A percentile compares a stretch with the other conserved stretches of the same genome.
Evolutionary conservation across 2,888 invertebrate genomes (phyloP).

Genomic region (Ellobium chinense): DNA sequence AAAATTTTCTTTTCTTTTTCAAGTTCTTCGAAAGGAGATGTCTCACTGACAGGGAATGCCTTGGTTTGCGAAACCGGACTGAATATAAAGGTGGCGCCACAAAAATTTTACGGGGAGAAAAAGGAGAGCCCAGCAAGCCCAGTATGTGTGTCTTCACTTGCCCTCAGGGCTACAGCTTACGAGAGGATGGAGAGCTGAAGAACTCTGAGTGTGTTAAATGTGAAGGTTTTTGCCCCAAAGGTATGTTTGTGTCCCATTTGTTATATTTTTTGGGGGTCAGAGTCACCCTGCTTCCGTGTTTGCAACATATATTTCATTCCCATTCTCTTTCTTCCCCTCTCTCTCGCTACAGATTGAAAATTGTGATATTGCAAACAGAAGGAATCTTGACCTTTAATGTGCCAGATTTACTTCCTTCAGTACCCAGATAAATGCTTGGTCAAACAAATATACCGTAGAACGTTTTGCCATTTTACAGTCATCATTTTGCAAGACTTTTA

Average conservation of each 20-base stretch:
- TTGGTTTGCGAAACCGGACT: not conserved
- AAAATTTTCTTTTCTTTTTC: no score
- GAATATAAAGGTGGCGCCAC: not conserved
- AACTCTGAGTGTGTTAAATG: slow-evolving; percentile 74
- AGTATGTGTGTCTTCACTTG: slow-evolving; percentile 12
- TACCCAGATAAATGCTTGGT: no score
- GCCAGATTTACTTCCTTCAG: no score
- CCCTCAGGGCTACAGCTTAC: slow-evolving; percentile 16
- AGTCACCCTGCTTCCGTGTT: no score
- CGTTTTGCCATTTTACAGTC: no score
- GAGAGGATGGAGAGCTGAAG: slow-evolving; percentile 5
- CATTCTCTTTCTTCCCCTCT: not conserved
- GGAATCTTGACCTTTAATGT: no score
- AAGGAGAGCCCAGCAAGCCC: slow-evolving; percentile 4
- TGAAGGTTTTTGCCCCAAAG: slow-evolving; percentile 77
- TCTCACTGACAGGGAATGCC: slow-evolving; percentile 11
- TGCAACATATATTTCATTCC: no score
- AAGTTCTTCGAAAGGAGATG: slow-evolving; percentile 27
- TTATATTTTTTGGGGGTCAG: no score
- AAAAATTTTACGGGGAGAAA: slow-evolving; percentile 14
- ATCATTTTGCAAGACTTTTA: no score
- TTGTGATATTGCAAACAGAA: no score
- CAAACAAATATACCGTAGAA: no score
- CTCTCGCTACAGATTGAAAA: no score
- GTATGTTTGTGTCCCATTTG: slow-evolving; percentile 56